phyloP scores from a whole-genome alignment of 2,113 vertebrate genomes.

The Hylia prasina region DNA sequence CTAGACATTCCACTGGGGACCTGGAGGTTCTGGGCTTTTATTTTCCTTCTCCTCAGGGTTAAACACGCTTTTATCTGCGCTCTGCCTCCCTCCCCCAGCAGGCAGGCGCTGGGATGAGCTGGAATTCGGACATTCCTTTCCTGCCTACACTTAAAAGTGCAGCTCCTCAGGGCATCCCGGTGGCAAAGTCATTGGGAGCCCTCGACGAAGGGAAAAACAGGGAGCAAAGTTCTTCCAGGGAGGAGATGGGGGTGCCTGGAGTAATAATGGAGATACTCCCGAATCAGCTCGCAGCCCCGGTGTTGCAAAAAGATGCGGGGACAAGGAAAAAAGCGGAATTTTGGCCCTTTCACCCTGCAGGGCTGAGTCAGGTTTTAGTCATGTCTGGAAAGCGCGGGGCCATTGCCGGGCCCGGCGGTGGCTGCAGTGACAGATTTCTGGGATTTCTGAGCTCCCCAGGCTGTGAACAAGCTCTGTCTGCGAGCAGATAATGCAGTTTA shows the following conservation, averaged over 20 bases:
- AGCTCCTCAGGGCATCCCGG: neutral
- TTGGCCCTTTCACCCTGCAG: neutral
- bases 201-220: neutral
- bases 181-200: neutral
- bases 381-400: constrained; percentile 26
- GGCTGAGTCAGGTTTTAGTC: constrained; percentile 42
- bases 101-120: constrained; percentile 9
- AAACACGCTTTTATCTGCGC: constrained; percentile 42
- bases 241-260: neutral
- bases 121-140: constrained; percentile 50
- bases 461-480: neutral
- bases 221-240: neutral
- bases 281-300: neutral
- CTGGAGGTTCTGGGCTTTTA: constrained; percentile 53
- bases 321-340: neutral
- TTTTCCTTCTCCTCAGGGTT: constrained; percentile 59
- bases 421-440: neutral
- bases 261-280: neutral
- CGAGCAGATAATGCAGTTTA: neutral
- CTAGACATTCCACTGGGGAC: constrained; percentile 62
- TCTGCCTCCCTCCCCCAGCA: constrained; percentile 25
- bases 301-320: neutral
- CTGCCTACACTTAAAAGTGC: neutral
- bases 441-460: neutral
- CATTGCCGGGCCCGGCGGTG: neutral